A percentile compares a stretch with the other conserved stretches of the same genome.
Evolutionary conservation across 2,113 vertebrate genomes (phyloP).

Genomic region (Gorsachius goisagi): DNA sequence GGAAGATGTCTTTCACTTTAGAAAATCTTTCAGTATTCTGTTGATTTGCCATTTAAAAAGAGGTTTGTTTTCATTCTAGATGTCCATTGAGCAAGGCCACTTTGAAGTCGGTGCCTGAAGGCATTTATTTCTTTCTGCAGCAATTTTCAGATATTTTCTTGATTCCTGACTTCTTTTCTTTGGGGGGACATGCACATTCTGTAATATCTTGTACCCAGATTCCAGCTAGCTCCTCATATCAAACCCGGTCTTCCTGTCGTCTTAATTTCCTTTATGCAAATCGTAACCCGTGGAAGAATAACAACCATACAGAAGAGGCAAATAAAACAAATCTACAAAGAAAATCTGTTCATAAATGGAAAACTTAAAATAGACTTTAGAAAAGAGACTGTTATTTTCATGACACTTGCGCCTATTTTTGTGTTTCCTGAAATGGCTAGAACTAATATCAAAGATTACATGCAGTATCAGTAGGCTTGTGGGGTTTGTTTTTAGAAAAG

Average conservation of each 20-base stretch:
- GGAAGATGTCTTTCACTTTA: neutral
- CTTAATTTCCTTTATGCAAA: conserved; percentile 26
- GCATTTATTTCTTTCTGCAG: conserved; percentile 29
- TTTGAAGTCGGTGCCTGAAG: conserved; percentile 29
- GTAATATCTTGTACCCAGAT: neutral
- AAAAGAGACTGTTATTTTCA: neutral
- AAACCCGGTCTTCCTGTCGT: neutral
- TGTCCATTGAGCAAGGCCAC: neutral
- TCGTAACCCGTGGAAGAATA: neutral
- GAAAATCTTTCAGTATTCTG: neutral
- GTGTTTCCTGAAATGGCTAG: conserved; percentile 8
- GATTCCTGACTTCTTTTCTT: neutral
- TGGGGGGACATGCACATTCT: neutral
- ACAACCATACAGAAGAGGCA: neutral
- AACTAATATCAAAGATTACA: conserved; percentile 32
- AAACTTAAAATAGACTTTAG: neutral
- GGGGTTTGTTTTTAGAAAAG: conserved; percentile 51
- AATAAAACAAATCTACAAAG: neutral
- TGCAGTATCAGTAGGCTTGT: conserved; percentile 23
- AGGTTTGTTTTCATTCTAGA: neutral
- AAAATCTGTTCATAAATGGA: conserved; percentile 10
- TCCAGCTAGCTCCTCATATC: neutral
- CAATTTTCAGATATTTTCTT: conserved; percentile 18
- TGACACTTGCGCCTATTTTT: neutral
- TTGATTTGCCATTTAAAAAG: neutral